Conservation (phyloP, 2,888 invertebrate species). For the Bhutanitis thaidina region DNA sequence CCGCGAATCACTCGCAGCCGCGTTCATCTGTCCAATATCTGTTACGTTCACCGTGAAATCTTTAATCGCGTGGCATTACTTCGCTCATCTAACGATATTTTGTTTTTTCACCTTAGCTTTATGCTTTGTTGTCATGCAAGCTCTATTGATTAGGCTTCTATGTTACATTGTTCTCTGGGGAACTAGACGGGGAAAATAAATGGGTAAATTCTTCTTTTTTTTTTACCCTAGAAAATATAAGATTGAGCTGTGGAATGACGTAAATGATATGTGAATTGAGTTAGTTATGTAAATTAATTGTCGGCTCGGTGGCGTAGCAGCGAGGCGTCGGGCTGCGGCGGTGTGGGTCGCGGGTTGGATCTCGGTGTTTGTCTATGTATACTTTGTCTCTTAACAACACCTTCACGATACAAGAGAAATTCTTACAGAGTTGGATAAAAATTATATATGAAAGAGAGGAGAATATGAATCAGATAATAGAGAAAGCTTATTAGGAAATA, state of each 20-base stretch:
- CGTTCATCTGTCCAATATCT: slow-evolving; percentile 43
- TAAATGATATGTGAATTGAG: neutral
- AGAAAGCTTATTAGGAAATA: too few species aligned
- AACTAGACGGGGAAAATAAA: neutral
- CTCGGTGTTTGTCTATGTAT: too few species aligned
- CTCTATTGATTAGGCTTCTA: neutral
- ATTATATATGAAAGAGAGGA: too few species aligned
- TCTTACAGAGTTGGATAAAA: too few species aligned
- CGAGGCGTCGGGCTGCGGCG: too few species aligned
- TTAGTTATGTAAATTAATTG: neutral
- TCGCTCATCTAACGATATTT: slow-evolving; percentile 28
- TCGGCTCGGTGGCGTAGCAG: too few species aligned
- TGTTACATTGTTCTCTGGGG: neutral
- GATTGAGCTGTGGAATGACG: neutral
- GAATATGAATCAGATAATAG: too few species aligned
- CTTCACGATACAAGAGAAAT: too few species aligned
- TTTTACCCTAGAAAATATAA: neutral
- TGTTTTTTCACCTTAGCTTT: slow-evolving; percentile 12
- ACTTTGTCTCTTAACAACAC: too few species aligned
- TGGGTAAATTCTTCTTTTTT: neutral
- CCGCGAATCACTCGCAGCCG: slow-evolving; percentile 22
- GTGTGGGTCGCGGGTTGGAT: too few species aligned
- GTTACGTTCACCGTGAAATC: slow-evolving; percentile 45
- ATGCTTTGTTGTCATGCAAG: slow-evolving; percentile 21
- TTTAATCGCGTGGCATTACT: slow-evolving; percentile 39